Percentiles rank a stretch among this genome's conserved stretches.
These are phyloP conservation scores for Synanthedon andrenaeformis DNA, from an alignment of 2,888 invertebrate species.

Conservation along the genomic window DNA sequence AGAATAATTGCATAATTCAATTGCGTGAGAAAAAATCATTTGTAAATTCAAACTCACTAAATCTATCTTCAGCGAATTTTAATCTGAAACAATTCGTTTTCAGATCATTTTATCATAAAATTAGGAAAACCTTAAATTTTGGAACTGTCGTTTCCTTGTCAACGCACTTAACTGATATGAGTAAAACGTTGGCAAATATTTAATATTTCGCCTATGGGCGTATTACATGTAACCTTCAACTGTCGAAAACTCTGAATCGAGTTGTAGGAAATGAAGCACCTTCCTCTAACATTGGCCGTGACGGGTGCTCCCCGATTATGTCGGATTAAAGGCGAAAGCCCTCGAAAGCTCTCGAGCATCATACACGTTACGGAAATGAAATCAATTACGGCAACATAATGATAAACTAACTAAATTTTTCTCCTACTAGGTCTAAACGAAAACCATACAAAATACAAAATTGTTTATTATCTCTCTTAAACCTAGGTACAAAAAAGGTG, in stretches of 20 bases:
- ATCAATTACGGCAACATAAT: conserved; percentile 2
- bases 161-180: conserved; percentile 8
- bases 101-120: too few relatives aligned
- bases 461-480: too few relatives aligned
- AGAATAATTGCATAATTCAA: too few relatives aligned
- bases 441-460: too few relatives aligned
- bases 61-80: too few relatives aligned
- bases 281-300: conserved; percentile 13
- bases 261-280: conserved; percentile 17
- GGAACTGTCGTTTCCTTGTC: too few relatives aligned
- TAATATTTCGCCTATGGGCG: neutral
- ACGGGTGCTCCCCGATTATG: conserved; percentile 13
- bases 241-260: conserved; percentile 9
- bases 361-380: neutral
- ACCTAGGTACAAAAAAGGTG: too few relatives aligned
- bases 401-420: neutral
- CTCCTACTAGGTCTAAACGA: too few relatives aligned
- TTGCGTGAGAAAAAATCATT: too few relatives aligned
- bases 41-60: too few relatives aligned
- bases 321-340: conserved; percentile 17
- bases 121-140: too few relatives aligned
- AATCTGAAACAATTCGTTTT: too few relatives aligned
- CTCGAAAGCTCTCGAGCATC: conserved; percentile 1
- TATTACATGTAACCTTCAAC: neutral
- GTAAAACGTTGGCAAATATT: conserved; percentile 2